Conservation (phyloP, 2,113 vertebrate genomes). For the Phyllostomus discolor region DNA sequence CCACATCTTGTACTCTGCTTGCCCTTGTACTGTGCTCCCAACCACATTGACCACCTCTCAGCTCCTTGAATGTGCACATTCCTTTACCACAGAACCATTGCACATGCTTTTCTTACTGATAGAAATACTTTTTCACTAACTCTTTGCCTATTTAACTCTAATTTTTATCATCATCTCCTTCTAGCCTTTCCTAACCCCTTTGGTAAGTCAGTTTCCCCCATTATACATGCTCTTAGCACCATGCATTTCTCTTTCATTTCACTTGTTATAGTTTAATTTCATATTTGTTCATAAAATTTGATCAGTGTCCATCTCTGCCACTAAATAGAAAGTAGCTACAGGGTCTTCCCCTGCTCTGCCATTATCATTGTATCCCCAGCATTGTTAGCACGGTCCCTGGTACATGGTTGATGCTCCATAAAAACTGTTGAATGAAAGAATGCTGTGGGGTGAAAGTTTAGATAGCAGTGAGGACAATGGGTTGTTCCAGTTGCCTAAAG, state of each 20-base stretch:
- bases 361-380: not conserved
- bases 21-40: not conserved
- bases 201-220: not conserved
- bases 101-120: not conserved
- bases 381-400: not conserved
- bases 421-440: not conserved
- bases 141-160: not conserved
- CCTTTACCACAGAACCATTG: not conserved
- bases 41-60: not conserved
- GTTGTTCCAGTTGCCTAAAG: not conserved
- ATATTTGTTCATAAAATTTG: not conserved
- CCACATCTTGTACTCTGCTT: rapidly evolving
- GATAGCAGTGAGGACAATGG: not conserved
- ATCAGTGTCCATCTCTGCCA: not conserved
- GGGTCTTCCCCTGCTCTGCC: not conserved
- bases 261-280: not conserved
- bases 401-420: not conserved
- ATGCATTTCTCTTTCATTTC: not conserved
- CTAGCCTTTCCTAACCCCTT: not conserved
- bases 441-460: not conserved
- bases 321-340: not conserved
- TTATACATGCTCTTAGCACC: not conserved
- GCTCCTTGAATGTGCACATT: not conserved
- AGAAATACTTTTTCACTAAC: not conserved
- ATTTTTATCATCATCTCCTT: not conserved